A percentile compares a stretch with the other conserved stretches of the same genome.
Conservation (phyloP, 2,113 vertebrate genomes). For the Scophthalmus maximus region DNA sequence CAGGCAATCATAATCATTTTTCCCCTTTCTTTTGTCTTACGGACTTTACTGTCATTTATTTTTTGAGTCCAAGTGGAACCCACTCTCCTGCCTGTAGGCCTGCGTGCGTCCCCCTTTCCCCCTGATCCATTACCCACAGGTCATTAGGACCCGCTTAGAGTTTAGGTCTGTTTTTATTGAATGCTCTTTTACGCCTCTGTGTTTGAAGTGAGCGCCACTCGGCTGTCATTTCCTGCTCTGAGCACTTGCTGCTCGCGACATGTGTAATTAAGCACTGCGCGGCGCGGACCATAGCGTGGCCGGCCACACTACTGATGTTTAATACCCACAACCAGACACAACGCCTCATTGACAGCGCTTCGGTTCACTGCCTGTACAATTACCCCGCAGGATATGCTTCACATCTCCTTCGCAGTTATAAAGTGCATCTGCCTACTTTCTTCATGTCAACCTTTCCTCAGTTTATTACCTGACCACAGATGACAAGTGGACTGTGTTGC, state of each 20-base stretch:
- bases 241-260: conserved; percentile 61
- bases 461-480: conserved; percentile 44
- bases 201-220: conserved; percentile 74
- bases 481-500: conserved; percentile 19
- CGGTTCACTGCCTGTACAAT: conserved; percentile 63
- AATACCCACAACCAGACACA: conserved; percentile 68
- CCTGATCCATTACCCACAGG: conserved; percentile 59
- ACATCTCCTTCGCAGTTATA: conserved; percentile 56
- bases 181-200: conserved; percentile 68
- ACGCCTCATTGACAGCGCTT: conserved; percentile 67
- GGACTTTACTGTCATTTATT: conserved; percentile 22
- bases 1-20: background rate
- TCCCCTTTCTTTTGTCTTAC: background rate
- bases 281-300: conserved; percentile 56
- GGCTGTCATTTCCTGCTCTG: conserved; percentile 75
- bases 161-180: conserved; percentile 74
- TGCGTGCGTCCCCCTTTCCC: conserved; percentile 22
- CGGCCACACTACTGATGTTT: conserved; percentile 52
- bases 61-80: conserved; percentile 3
- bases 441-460: conserved; percentile 33
- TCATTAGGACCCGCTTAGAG: conserved; percentile 64
- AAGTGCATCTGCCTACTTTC: conserved; percentile 52
- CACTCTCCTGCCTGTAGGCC: conserved; percentile 25
- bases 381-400: conserved; percentile 53
- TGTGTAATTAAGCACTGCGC: conserved; percentile 76